A percentile compares a stretch with the other conserved stretches of the same genome.
These are phyloP conservation scores for Drosophila percnosoma DNA, from an alignment of 2,888 invertebrate genomes.

Conservation along the genomic window DNA sequence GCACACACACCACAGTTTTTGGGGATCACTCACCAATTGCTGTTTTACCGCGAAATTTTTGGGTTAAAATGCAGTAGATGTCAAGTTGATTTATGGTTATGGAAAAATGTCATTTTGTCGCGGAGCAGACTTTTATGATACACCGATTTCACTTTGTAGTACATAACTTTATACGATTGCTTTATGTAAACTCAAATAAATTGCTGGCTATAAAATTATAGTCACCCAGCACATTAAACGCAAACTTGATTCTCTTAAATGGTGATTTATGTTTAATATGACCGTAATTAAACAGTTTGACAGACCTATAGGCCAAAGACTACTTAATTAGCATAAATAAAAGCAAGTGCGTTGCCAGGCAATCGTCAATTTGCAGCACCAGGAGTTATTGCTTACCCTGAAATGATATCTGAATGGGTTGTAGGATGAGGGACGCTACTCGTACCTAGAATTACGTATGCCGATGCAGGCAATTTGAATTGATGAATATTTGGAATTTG, in stretches of 20 bases:
- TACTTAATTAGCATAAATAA: constrained; percentile 50
- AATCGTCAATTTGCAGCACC: constrained; percentile 18
- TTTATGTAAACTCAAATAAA: neutral
- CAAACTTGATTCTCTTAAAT: constrained; percentile 7
- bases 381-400: neutral
- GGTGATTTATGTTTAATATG: constrained; percentile 40
- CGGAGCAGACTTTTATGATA: constrained; percentile 3
- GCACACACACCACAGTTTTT: neutral
- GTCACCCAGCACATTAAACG: neutral
- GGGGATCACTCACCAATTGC: too few species aligned
- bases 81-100: constrained; percentile 41
- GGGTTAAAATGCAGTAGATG: neutral
- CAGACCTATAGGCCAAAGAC: neutral
- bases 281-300: constrained; percentile 11
- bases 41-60: too few species aligned
- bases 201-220: neutral
- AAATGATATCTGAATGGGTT: constrained; percentile 8
- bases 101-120: constrained; percentile 5
- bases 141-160: neutral
- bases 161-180: neutral
- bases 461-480: constrained; percentile 25
- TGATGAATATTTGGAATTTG: constrained; percentile 47
- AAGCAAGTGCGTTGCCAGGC: constrained; percentile 33
- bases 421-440: neutral
- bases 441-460: neutral